These are phyloP conservation scores for Atherinosoma microstoma DNA, from an alignment of 2,797 vertebrate genomes.

Conservation along the genomic window DNA sequence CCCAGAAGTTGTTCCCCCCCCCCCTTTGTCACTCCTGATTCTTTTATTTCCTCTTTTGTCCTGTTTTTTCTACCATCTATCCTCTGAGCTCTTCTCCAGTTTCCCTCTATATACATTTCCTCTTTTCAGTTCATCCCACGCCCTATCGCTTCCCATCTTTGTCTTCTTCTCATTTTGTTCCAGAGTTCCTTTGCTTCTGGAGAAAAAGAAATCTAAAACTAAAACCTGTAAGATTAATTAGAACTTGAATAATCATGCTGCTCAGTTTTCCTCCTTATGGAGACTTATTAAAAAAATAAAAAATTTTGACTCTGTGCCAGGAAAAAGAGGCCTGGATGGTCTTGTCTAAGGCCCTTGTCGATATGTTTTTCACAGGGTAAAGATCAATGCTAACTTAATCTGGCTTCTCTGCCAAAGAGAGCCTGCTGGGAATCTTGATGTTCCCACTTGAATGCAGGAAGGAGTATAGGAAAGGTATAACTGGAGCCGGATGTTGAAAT, in stretches of 20 bases:
- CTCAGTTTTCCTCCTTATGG: conserved; percentile 37
- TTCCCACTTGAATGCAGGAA: conserved; percentile 21
- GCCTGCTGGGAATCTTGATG: conserved; percentile 54
- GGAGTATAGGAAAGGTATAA: conserved; percentile 5
- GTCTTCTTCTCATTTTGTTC: conserved; percentile 38
- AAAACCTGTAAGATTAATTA: conserved; percentile 24
- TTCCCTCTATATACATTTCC: conserved; percentile 56
- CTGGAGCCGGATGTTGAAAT: conserved; percentile 36
- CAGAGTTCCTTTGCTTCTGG: conserved; percentile 29
- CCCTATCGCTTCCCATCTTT: conserved; percentile 18
- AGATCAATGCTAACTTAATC: conserved; percentile 70
- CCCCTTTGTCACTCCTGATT: conserved; percentile 17
- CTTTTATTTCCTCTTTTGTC: conserved; percentile 63
- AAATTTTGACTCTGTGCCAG: conserved; percentile 32
- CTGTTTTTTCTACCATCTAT: conserved; percentile 38
- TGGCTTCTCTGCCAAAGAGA: conserved; percentile 37
- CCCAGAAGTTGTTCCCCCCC: conserved; percentile 21
- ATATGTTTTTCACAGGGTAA: conserved; percentile 47
- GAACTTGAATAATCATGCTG: conserved; percentile 38
- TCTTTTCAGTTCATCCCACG: conserved; percentile 33
- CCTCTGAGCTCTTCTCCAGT: conserved; percentile 45
- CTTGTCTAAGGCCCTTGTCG: conserved; percentile 54
- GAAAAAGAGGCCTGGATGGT: conserved; percentile 32
- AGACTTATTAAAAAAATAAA: conserved; percentile 13
- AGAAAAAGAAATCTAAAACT: neutral